Conservation (phyloP, 2,797 vertebrate species). For the Staurois parvus region DNA sequence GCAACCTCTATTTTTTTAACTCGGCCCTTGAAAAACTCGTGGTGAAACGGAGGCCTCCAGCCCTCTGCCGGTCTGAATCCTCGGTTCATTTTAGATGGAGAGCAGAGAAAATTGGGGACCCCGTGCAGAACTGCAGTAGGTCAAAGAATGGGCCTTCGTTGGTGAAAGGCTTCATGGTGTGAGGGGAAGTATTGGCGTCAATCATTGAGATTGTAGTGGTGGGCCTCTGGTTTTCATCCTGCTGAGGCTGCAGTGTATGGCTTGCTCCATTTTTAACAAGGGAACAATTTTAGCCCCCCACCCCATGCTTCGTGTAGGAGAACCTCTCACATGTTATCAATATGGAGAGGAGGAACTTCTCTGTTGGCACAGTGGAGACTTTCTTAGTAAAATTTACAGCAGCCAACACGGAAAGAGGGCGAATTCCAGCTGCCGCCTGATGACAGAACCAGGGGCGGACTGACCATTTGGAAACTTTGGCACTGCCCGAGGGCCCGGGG, state of each 20-base stretch:
- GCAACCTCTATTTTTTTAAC: slow-evolving; percentile 81
- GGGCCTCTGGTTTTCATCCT: slow-evolving; percentile 83
- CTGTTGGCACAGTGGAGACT: too few relatives aligned
- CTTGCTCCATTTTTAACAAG: slow-evolving; percentile 81
- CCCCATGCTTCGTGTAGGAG: slow-evolving; percentile 62
- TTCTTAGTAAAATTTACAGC: too few relatives aligned
- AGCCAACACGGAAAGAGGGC: too few relatives aligned
- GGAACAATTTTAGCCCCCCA: slow-evolving; percentile 82
- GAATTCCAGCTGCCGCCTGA: too few relatives aligned
- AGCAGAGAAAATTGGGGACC: slow-evolving; percentile 82
- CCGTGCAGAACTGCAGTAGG: slow-evolving; percentile 81
- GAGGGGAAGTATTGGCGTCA: slow-evolving; percentile 88
- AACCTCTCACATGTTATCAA: too few relatives aligned
- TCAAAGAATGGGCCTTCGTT: slow-evolving; percentile 81
- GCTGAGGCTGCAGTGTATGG: slow-evolving; percentile 77
- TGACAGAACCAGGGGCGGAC: too few relatives aligned
- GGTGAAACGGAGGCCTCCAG: slow-evolving; percentile 76
- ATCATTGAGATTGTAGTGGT: slow-evolving; percentile 88
- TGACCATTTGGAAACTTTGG: too few relatives aligned
- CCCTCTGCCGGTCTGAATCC: slow-evolving; percentile 74
- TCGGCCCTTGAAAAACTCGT: slow-evolving; percentile 74
- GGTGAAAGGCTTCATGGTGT: slow-evolving; percentile 85
- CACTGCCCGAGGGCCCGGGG: too few relatives aligned
- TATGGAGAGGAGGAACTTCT: too few relatives aligned
- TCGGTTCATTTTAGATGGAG: slow-evolving; percentile 78